Evolutionary conservation across 2,888 invertebrate genomes (phyloP), one percentile per base, ranked within the genome.

Genomic region (Spatulosminthurus flaviceps): DNA sequence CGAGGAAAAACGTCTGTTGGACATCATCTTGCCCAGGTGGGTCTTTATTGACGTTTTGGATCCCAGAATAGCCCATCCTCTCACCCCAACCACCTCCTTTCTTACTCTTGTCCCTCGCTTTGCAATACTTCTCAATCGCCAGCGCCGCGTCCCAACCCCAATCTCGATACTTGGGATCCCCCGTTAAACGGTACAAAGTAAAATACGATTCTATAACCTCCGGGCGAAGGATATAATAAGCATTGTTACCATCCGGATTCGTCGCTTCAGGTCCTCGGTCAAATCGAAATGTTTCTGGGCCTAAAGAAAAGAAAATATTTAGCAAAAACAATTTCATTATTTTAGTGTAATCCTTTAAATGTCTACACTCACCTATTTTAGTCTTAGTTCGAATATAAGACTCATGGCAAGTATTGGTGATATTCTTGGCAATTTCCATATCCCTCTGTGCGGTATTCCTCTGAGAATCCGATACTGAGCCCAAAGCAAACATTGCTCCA

Each of bases 1-100:
- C 98, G 84, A 99, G 91, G 91, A 98, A 98, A 92, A 95, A 99
- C 88, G 97, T 98, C 89, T 99, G 99, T 88, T 99, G 99, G 34
- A 99, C 98, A 88, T 99, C 98, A 88, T 99, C 99, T 86, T 96
- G 94, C 83, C 91, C 91, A 24, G 95, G 93, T 43, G 64, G 67
- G 84, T 91, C 29, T 85, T 93, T 24, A 21, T 73, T 19, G 11
- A 73, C 73, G 21, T 61, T 51, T 2, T 19, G 92, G 67, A 99
- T 90, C 0, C 99, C 99, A 28, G 96, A 93, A 90, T 94, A 99
- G 0, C 99, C 99, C 69, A 82, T 70, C 7, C 61, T n/a, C 7
- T 19, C 11, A 19, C 61, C 61, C n/a, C n/a, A n/a, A 34, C 34
- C 34, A 34, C 34, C 34, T 42, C 83, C 83, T n/a, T n/a, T n/a